phyloP scores from a whole-genome alignment of 2,888 invertebrate species.

The Eristalis pertinax region DNA sequence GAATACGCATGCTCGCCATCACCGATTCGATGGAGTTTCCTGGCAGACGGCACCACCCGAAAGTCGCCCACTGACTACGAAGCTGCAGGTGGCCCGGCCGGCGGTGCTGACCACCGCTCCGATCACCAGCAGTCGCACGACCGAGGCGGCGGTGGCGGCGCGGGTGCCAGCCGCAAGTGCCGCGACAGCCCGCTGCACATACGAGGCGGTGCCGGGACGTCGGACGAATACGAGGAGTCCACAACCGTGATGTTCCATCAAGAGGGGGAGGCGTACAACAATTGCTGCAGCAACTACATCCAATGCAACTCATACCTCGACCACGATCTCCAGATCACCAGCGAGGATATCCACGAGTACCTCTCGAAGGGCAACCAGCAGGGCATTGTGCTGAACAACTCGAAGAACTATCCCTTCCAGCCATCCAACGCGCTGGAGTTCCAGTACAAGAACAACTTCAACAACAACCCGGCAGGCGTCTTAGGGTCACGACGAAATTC shows the following conservation, averaged over 20 bases:
- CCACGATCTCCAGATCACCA: conserved; percentile 81
- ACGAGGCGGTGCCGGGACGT: conserved; percentile 74
- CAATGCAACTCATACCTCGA: conserved; percentile 81
- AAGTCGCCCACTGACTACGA: conserved; percentile 79
- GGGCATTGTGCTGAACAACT: conserved; percentile 79
- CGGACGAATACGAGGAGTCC: conserved; percentile 75
- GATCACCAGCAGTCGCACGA: conserved; percentile 61
- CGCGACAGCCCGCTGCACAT: conserved; percentile 78
- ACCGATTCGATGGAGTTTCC: conserved; percentile 81
- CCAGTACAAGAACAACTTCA: conserved; percentile 81
- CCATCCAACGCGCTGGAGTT: conserved; percentile 80
- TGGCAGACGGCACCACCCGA: conserved; percentile 77
- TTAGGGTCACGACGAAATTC: conserved; percentile 74
- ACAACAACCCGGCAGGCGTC: conserved; percentile 71
- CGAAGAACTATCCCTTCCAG: conserved; percentile 80
- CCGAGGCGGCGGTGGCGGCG: conserved; percentile 30
- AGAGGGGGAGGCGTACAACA: conserved; percentile 81
- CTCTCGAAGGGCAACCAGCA: conserved; percentile 79
- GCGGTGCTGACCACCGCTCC: conserved; percentile 43
- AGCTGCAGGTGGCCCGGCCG: conserved; percentile 63
- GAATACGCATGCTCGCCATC: conserved; percentile 81
- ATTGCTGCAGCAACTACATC: conserved; percentile 81
- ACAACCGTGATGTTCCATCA: conserved; percentile 81
- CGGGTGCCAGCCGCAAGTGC: conserved; percentile 73
- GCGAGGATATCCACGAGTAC: conserved; percentile 81